Conservation (phyloP, 2,888 invertebrate genomes). For the Rhogogaster chlorosoma region DNA sequence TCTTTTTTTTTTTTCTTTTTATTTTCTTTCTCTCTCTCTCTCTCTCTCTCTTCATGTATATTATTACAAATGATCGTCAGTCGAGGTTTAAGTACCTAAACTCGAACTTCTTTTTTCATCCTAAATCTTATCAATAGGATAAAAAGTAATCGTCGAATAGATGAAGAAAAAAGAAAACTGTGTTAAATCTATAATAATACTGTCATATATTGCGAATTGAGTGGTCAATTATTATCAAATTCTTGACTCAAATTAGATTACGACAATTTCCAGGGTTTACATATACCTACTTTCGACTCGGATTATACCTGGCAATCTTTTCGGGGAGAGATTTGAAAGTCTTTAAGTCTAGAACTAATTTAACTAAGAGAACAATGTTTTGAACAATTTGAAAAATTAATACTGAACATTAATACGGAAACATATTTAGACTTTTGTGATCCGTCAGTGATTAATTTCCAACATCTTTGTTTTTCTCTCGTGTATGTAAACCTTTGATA, state of each 20-base stretch:
- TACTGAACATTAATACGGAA: too few species aligned
- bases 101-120: background rate
- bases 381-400: background rate
- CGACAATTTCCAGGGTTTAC: background rate
- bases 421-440: background rate
- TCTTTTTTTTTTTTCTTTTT: background rate
- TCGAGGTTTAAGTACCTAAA: background rate
- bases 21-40: background rate
- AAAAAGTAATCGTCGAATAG: background rate
- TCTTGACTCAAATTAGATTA: background rate
- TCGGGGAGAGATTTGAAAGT: background rate
- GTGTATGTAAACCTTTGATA: background rate
- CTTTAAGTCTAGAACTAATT: background rate
- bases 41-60: background rate
- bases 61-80: too few species aligned
- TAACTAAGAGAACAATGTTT: background rate
- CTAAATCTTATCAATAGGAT: background rate
- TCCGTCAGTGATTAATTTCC: background rate
- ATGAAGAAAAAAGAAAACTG: background rate
- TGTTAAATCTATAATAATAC: background rate
- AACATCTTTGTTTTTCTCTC: background rate
- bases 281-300: background rate
- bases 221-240: background rate
- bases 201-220: background rate
- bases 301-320: background rate